Conservation (phyloP, 2,888 invertebrate species). For the Trichopoda pennipes region DNA sequence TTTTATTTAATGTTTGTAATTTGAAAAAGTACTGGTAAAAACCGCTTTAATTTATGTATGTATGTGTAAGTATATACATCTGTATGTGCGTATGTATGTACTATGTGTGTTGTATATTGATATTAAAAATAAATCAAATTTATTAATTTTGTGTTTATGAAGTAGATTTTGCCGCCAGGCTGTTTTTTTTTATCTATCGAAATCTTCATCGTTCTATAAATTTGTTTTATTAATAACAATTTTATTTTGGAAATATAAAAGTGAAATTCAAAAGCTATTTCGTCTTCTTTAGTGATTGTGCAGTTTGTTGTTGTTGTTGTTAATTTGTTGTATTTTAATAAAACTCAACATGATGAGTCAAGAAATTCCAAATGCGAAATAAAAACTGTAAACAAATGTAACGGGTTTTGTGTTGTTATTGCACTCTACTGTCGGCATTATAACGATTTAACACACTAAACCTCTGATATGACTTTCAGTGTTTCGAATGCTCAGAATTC, state of each 20-base stretch:
- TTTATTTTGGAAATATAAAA: conserved; percentile 38
- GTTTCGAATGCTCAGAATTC: too few species aligned
- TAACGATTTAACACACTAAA: too few species aligned
- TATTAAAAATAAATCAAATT: too few species aligned
- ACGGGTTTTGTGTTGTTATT: conserved; percentile 40
- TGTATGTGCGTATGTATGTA: too few species aligned
- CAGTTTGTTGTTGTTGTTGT: conserved; percentile 3
- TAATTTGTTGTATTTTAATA: not conserved
- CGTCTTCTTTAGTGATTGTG: conserved; percentile 21
- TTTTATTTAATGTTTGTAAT: too few species aligned
- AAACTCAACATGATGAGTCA: conserved; percentile 18
- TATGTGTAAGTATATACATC: too few species aligned
- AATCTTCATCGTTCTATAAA: not conserved
- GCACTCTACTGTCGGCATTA: conserved; percentile 6
- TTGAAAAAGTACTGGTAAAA: too few species aligned
- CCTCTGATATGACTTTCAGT: too few species aligned
- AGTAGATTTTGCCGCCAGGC: too few species aligned
- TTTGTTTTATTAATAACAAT: conserved; percentile 32
- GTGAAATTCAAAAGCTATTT: conserved; percentile 55
- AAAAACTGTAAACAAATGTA: conserved; percentile 30
- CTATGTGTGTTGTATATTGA: too few species aligned
- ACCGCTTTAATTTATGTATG: too few species aligned
- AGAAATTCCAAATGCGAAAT: conserved; percentile 40
- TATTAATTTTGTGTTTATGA: too few species aligned
- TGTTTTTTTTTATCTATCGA: not conserved